Conservation (phyloP, 2,113 vertebrate genomes). For the Lates calcarifer region DNA sequence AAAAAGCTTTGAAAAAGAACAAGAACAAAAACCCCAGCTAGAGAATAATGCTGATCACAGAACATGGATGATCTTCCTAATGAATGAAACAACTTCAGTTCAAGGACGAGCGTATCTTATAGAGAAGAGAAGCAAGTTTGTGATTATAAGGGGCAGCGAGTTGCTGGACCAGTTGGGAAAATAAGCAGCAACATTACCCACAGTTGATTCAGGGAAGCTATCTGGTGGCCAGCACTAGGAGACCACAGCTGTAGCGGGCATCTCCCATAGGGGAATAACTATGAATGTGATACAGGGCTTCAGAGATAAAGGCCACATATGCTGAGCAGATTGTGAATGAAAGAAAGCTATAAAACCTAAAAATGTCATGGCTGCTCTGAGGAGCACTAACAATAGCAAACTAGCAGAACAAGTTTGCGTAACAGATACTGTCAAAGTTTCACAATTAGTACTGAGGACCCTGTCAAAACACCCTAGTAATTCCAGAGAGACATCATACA, state of each 20-base stretch:
- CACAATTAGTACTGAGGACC: slow-evolving; percentile 22
- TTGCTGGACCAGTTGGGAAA: not conserved
- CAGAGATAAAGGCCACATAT: slow-evolving; percentile 29
- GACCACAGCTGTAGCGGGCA: not conserved
- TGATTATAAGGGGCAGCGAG: not conserved
- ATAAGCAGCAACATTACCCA: slow-evolving; percentile 8
- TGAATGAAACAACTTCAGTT: not conserved
- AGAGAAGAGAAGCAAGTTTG: not conserved
- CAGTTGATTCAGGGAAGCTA: slow-evolving; percentile 8
- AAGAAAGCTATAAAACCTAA: slow-evolving; percentile 9
- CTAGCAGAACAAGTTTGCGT: slow-evolving; percentile 49
- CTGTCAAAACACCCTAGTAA: slow-evolving; percentile 46
- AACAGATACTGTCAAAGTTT: slow-evolving; percentile 50
- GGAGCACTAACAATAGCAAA: slow-evolving; percentile 25
- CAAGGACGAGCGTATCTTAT: slow-evolving; percentile 2
- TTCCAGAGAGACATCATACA: slow-evolving; percentile 46
- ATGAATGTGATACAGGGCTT: slow-evolving; percentile 28
- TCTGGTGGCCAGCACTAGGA: not conserved
- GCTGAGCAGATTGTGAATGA: slow-evolving; percentile 33
- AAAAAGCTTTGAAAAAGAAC: slow-evolving; percentile 38
- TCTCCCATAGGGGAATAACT: slow-evolving; percentile 21
- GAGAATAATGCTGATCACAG: not conserved
- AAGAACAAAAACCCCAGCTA: not conserved
- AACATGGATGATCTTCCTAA: not conserved
- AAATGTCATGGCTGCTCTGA: not conserved